Evolutionary conservation across 2,113 vertebrate genomes (phyloP), one percentile per base, ranked within the genome.

Genomic region (Elaphurus davidianus): DNA sequence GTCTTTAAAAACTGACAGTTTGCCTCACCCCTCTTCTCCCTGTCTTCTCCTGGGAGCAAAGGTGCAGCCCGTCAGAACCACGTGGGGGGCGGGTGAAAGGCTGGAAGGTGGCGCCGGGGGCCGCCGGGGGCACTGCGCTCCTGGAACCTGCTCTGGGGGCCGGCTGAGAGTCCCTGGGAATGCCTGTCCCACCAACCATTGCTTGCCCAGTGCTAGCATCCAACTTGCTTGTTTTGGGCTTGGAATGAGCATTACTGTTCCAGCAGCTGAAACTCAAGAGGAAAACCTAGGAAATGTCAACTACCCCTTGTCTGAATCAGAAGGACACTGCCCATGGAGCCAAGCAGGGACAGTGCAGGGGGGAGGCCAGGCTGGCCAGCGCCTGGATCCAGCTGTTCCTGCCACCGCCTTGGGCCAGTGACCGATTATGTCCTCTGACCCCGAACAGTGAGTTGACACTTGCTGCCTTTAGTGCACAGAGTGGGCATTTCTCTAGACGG

Each of bases 91-190:
- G 17, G 85, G 10, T 7, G 54, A 7, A 36, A 27, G 17, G 28
- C 25, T 5, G 0, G 27, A 10, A 40, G 40, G 30, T 1, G 0
- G 25, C 2, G 0, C 45, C 1, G 0, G 14, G 13, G 45, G 1
- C 47, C 0, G 0, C 28, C 2, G 36, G 16, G 23, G 40, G 5
- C 1, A 0, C 14, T 19, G 50, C 0, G 0, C 30, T 25, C 50
- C 47, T 30, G 5, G n/a, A 52, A 13, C 17, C 7, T 14, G 1
- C 50, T 25, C 52, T 19, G 15, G 17, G 16, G 11, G 47, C 30
- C 1, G 0, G 30, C 21, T 8, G 28, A 27, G 50, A 5, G 8
- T 30, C 27, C 28, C 45, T 4, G 0, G 0, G 28, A 19, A 33
- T 12, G 30, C 28, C 16, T 45, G 3, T 14, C 45, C 33, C 0